Conservation (phyloP, 2,888 invertebrate species). For the Luperina testacea region DNA sequence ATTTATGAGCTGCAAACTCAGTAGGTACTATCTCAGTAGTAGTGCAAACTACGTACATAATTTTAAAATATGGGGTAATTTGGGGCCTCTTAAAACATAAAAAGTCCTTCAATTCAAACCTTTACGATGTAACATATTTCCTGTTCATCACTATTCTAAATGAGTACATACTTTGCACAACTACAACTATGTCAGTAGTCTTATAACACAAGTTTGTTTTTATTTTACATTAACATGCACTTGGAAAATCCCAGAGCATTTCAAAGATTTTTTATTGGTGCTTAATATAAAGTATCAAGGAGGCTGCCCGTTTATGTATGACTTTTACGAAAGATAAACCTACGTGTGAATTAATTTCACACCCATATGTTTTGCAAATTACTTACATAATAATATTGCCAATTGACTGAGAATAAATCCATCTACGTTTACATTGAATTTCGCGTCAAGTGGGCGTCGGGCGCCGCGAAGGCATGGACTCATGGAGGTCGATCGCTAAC, state of each 20-base stretch:
- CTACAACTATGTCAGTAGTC: background rate
- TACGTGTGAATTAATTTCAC: conserved; percentile 41
- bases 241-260: conserved; percentile 14
- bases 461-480: conserved; percentile 31
- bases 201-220: conserved; percentile 1
- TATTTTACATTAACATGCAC: conserved; percentile 15
- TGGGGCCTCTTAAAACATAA: background rate
- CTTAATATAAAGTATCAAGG: background rate
- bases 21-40: background rate
- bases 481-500: conserved; percentile 48
- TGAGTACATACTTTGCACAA: background rate
- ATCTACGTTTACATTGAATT: conserved; percentile 54
- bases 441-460: conserved; percentile 57
- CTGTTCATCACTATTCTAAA: conserved; percentile 7
- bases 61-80: background rate
- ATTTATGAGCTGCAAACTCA: background rate
- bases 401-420: conserved; percentile 61
- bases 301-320: background rate
- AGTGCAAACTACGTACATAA: background rate
- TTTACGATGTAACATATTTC: conserved; percentile 17
- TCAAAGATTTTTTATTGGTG: conserved; percentile 8
- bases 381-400: conserved; percentile 49
- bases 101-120: background rate
- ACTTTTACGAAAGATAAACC: conserved; percentile 28
- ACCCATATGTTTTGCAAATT: conserved; percentile 43